phyloP scores from a whole-genome alignment of 2,888 invertebrate genomes.

The Yponomeuta sedellus region DNA sequence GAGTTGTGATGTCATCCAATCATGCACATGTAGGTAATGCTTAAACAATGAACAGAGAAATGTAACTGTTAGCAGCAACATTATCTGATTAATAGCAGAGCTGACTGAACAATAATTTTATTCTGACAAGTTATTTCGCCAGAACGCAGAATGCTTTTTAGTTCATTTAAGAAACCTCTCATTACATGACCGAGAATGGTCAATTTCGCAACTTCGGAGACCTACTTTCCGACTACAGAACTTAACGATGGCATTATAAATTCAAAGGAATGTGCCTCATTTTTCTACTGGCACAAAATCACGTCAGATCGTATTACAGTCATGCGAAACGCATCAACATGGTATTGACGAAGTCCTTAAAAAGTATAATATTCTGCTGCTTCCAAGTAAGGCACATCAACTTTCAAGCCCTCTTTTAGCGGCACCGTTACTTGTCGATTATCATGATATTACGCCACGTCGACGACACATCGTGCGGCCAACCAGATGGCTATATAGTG shows the following conservation, averaged over 20 bases:
- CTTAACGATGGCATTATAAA: slow-evolving; percentile 9
- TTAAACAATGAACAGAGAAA: slow-evolving; percentile 2
- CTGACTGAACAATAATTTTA: not conserved
- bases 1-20: slow-evolving; percentile 18
- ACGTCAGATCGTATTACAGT: slow-evolving; percentile 1
- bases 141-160: not conserved
- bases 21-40: slow-evolving; percentile 15
- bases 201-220: slow-evolving; percentile 9
- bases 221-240: not conserved
- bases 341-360: not conserved
- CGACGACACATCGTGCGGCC: slow-evolving; percentile 31
- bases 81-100: not conserved
- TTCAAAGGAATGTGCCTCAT: not conserved
- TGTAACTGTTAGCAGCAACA: not conserved
- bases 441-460: slow-evolving; percentile 15
- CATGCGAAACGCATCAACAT: not conserved
- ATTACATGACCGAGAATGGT: slow-evolving; percentile 7
- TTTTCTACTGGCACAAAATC: not conserved
- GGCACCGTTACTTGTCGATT: slow-evolving; percentile 13
- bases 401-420: slow-evolving; percentile 12
- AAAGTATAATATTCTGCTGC: slow-evolving; percentile 1
- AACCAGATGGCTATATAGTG: slow-evolving; percentile 65
- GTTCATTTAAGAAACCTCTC: slow-evolving; percentile 2
- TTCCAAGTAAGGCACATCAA: slow-evolving; percentile 9
- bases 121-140: slow-evolving; percentile 6